Conservation (phyloP, 1,140 invertebrate genomes). For the Heliconius eleuchia region DNA sequence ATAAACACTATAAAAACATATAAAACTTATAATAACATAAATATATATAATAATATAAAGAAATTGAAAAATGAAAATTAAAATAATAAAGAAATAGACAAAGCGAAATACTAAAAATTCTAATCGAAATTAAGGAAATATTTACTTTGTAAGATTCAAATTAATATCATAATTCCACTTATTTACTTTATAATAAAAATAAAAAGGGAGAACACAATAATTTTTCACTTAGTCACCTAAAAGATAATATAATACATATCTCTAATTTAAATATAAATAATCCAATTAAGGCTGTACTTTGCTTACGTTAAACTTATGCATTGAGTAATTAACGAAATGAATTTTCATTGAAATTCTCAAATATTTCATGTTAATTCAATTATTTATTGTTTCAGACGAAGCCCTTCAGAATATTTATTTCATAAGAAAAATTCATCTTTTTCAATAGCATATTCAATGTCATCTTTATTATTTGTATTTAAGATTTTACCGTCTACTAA, state of each 20-base stretch:
- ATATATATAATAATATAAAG: too few species aligned
- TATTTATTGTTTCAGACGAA: conserved; percentile 14
- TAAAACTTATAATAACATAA: too few species aligned
- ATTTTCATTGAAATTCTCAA: conserved; percentile 9
- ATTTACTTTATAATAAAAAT: too few species aligned
- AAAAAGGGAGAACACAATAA: too few species aligned
- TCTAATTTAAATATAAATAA: neutral
- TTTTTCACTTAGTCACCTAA: too few species aligned
- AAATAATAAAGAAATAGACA: too few species aligned
- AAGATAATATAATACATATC: neutral
- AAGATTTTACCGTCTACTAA: neutral
- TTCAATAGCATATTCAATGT: conserved; percentile 4
- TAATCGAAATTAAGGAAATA: too few species aligned
- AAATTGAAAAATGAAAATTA: too few species aligned
- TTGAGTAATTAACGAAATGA: conserved; percentile 12
- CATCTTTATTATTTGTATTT: conserved; percentile 1
- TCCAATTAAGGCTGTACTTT: conserved; percentile 3
- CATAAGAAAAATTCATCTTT: neutral
- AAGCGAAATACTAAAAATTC: too few species aligned
- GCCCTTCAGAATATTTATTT: neutral
- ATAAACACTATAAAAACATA: too few species aligned
- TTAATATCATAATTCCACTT: too few species aligned
- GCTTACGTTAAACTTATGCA: conserved; percentile 10
- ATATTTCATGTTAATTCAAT: conserved; percentile 13
- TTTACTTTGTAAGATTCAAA: too few species aligned